Evolutionary conservation across 2,888 invertebrate species (phyloP), one percentile per base, ranked within the genome.

Genomic region (Tetropium fuscum): DNA sequence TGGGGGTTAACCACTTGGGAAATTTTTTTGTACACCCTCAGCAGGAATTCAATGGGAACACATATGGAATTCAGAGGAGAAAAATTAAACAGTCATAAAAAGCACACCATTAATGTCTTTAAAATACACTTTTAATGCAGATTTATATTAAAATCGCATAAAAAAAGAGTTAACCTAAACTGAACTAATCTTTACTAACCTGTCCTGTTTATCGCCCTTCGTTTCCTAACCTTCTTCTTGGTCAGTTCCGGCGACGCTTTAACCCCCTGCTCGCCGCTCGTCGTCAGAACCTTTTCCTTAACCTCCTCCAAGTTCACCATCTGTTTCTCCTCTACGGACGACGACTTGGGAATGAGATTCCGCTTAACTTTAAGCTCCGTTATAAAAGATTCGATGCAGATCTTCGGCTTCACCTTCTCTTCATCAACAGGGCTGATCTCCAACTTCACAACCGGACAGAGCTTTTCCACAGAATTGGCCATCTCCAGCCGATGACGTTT

Each of bases 181-280:
- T n/a, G n/a, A n/a, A n/a, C n/a, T n/a, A n/a, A n/a, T n/a, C n/a
- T n/a, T 27, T 27, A 59, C 60, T 64, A 10, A 64, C 68, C 68
- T 8, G 72, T 72, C 70, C 93, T 85, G 76, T 95, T 95, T 34
- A 92, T 90, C 13, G 92, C 88, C 78, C 94, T 90, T 32, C 93
- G 86, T 69, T 93, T 86, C 11, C 86, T 78, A 5, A 83, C 80
- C 66, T 85, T 86, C 70, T 85, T 84, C 58, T 78, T 78, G 0
- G 68, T 64, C 19, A 67, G 66, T 53, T 73, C 74, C 2, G 71
- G 69, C 3, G 74, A 66, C 25, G 68, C 19, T 36, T 69, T 65
- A 5, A 64, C 55, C 62, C 11, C 74, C 40, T 63, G 78, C 80
- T 38, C 77, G 64, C 38, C 84, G 83, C 27, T 49, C 49, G 34